Percentiles rank a stretch among this genome's conserved stretches.
Evolutionary conservation across 1,140 invertebrate genomes (phyloP).

Genomic region (Lordiphosa clarofinis): DNA sequence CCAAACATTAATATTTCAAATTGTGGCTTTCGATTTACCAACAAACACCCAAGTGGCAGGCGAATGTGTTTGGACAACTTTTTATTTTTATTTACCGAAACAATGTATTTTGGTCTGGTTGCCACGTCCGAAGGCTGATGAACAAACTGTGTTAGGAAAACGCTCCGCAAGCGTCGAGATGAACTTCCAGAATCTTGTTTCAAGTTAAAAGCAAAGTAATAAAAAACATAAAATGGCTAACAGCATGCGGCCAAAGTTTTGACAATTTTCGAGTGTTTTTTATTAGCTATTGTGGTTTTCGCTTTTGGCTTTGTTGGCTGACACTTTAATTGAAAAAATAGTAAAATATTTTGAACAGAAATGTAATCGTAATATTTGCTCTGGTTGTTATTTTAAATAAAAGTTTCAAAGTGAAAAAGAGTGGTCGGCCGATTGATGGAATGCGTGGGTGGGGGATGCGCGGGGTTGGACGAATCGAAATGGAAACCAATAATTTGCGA

Average conservation of each 20-base stretch:
- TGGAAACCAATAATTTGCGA: constrained; percentile 50
- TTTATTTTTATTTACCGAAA: constrained; percentile 14
- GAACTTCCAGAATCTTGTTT: constrained; percentile 53
- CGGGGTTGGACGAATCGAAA: constrained; percentile 20
- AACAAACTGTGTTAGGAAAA: constrained; percentile 53
- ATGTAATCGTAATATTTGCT: constrained; percentile 46
- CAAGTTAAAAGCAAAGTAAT: constrained; percentile 55
- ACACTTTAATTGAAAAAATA: constrained; percentile 60
- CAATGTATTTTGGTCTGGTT: constrained; percentile 43
- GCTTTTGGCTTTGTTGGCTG: constrained; percentile 37
- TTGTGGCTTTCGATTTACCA: constrained; percentile 22
- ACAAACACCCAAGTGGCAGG: constrained; percentile 12
- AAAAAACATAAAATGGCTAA: constrained; percentile 42
- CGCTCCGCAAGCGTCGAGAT: constrained; percentile 22
- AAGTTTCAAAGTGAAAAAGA: constrained; percentile 31
- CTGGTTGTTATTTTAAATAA: constrained; percentile 41
- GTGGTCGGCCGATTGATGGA: not conserved
- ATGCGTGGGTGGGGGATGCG: not conserved
- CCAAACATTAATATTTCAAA: constrained; percentile 62
- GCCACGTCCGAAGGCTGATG: constrained; percentile 54
- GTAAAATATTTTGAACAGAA: constrained; percentile 39
- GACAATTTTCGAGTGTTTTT: constrained; percentile 47
- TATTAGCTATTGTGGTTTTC: not conserved
- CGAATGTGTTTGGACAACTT: constrained; percentile 18
- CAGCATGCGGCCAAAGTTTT: constrained; percentile 46